Evolutionary conservation across 2,888 invertebrate species (phyloP), one percentile per base, ranked within the genome.

Genomic region (Tricholauxania praeusta): DNA sequence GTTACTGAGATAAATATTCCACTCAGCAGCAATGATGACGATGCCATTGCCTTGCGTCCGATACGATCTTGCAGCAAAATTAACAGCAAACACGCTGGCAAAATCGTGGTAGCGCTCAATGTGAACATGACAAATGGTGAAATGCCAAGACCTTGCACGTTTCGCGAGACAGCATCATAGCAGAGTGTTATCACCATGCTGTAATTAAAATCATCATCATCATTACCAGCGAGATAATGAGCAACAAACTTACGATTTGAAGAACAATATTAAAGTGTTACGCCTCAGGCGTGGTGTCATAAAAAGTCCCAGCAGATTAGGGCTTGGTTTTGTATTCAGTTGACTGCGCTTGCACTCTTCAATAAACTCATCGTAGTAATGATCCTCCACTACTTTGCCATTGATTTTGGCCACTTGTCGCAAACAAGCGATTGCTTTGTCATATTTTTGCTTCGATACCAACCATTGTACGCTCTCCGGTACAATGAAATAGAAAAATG

Each of bases 381-480:
- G 82, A 1, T 87, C 85, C n/a, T 85, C 83, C 15, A 90, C 82
- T 7, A 76, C 75, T 72, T 84, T 87, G 5, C 87, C 83, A 83
- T 91, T 91, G 71, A 89, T 85, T 79, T 84, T 86, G 6, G 91
- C 90, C 64, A 91, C 89, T 69, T 85, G 86, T 77, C 86, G 82
- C 75, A 90, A 88, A 77, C 90, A 89, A 59, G 81, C 72, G 10
- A 89, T 85, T 0, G 91, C 90, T 73, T 88, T 83, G 4, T 89
- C 88, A 12, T 88, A 87, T 76, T 87, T 85, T 47, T 89, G 89
- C 79, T 88, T 89, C 70, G 90, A 88, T 14, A 91, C 86, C 47
- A 91, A 83, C 91, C 91, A 91, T 76, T 90, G 89, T 0, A 89
- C 90, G 78, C 91, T 91, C 82, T 91, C 91, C 0, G 90, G 90